These are phyloP conservation scores for Myiotriccus ornatus DNA, from an alignment of 2,797 vertebrate genomes.

Conservation along the genomic window DNA sequence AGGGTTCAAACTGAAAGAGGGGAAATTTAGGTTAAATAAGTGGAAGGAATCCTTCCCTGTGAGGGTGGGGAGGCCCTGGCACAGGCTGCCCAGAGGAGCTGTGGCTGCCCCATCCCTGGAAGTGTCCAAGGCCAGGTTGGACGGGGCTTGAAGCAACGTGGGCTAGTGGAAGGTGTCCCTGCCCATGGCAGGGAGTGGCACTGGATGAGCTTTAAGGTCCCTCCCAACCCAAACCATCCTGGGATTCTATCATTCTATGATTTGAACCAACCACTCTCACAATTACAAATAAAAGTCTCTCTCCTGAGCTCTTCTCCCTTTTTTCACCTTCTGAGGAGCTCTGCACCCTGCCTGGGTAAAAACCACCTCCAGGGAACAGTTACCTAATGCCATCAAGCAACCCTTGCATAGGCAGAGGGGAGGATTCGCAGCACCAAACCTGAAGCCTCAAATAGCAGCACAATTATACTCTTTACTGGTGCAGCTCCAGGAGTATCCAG, in stretches of 20 bases:
- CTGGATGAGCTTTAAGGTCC: fast-evolving
- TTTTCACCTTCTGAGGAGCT: neutral
- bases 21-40: neutral
- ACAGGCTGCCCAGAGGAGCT: fast-evolving
- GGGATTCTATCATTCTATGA: too few relatives aligned
- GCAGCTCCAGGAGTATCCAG: constrained; percentile 34
- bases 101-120: neutral
- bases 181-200: fast-evolving
- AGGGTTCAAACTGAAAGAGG: neutral
- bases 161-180: fast-evolving
- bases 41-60: neutral
- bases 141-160: fast-evolving
- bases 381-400: neutral
- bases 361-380: neutral
- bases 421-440: neutral
- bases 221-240: neutral
- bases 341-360: neutral
- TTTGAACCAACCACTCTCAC: neutral
- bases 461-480: constrained; percentile 27
- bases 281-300: neutral
- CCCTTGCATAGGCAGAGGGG: neutral
- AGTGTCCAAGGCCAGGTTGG: neutral
- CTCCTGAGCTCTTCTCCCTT: neutral
- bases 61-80: fast-evolving
- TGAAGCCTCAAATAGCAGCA: neutral